A percentile compares a stretch with the other conserved stretches of the same genome.
Conservation (phyloP, 2,888 invertebrate species). For the Hemaris fuciformis region DNA sequence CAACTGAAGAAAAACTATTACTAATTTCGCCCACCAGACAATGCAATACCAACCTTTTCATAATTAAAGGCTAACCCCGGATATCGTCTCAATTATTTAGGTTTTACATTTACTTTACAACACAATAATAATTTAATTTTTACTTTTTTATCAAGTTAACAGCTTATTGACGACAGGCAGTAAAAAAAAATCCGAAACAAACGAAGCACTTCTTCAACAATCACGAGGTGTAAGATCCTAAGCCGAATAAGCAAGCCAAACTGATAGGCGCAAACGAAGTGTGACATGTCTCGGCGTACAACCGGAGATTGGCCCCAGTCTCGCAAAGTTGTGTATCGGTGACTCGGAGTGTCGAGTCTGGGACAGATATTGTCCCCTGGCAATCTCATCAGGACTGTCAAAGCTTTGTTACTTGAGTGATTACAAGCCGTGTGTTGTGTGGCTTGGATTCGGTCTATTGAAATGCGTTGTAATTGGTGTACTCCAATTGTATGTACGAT, state of each 20-base stretch:
- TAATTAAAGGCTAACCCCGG: too few relatives aligned
- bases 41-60: too few relatives aligned
- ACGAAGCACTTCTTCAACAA: neutral
- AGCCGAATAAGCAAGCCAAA: neutral
- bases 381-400: constrained; percentile 16
- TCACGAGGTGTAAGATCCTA: neutral
- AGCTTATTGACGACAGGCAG: too few relatives aligned
- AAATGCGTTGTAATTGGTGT: neutral
- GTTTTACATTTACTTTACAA: too few relatives aligned
- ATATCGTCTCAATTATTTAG: too few relatives aligned
- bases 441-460: neutral
- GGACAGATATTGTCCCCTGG: constrained; percentile 18
- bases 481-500: too few relatives aligned
- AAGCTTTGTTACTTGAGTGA: constrained; percentile 17
- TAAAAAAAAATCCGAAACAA: too few relatives aligned
- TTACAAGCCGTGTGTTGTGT: constrained; percentile 9
- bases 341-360: neutral
- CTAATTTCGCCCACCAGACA: too few relatives aligned
- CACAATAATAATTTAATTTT: too few relatives aligned
- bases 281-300: neutral
- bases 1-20: too few relatives aligned
- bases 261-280: neutral
- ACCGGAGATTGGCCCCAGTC: constrained; percentile 9
- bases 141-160: too few relatives aligned
- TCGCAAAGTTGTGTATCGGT: constrained; percentile 12